Evolutionary conservation across 2,888 invertebrate species (phyloP).

Genomic region (Automeris io): DNA sequence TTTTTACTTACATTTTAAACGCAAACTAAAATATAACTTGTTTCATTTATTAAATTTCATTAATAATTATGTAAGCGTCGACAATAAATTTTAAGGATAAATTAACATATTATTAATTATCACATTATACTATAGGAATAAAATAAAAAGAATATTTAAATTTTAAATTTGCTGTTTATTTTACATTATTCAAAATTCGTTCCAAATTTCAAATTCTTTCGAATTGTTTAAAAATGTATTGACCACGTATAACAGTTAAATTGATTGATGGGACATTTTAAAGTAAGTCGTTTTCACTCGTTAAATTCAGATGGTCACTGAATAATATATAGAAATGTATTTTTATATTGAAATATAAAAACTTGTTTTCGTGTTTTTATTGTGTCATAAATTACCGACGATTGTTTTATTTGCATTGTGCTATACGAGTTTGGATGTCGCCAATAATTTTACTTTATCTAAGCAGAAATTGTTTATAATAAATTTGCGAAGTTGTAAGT

Average conservation of each 20-base stretch:
- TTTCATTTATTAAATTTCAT: too few relatives aligned
- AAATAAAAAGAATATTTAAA: background rate
- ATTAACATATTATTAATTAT: too few relatives aligned
- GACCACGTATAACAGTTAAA: background rate
- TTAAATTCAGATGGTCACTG: background rate
- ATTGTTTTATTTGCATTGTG: slow-evolving; percentile 24
- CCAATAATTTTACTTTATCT: background rate
- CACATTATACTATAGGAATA: background rate
- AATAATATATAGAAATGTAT: slow-evolving; percentile 1
- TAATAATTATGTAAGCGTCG: too few relatives aligned
- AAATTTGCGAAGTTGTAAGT: too few relatives aligned
- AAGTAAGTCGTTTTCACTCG: background rate
- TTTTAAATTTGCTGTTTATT: background rate
- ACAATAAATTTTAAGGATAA: too few relatives aligned
- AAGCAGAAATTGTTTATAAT: too few relatives aligned
- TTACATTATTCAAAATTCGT: background rate
- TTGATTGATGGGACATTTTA: background rate
- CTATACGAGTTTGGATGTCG: slow-evolving; percentile 19
- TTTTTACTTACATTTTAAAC: too few relatives aligned
- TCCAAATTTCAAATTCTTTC: background rate
- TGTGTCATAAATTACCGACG: slow-evolving; percentile 32
- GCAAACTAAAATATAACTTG: too few relatives aligned
- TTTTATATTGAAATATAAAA: slow-evolving; percentile 4
- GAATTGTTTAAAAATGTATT: slow-evolving; percentile 2
- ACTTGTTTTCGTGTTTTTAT: slow-evolving; percentile 19